A percentile compares a stretch with the other conserved stretches of the same genome.
Evolutionary conservation across 2,797 vertebrate genomes (phyloP).

Genomic region (Nyctalus aviator): DNA sequence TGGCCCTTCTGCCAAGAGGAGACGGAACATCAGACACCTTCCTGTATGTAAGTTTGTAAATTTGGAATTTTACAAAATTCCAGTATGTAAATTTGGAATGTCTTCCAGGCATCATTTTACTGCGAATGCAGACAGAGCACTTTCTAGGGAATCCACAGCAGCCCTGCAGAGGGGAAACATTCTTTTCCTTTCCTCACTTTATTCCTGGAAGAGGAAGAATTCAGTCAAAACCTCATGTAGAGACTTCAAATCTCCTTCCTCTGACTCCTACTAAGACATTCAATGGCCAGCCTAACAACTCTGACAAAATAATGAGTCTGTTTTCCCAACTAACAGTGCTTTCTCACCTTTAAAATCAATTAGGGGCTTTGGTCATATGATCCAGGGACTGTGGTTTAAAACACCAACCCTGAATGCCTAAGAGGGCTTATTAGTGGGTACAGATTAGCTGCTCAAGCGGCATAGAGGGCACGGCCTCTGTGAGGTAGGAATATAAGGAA

Average conservation of each 20-base stretch:
- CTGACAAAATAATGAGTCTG: neutral
- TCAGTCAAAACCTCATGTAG: neutral
- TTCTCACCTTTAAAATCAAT: slow-evolving; percentile 59
- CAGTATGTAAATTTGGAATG: neutral
- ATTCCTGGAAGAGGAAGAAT: neutral
- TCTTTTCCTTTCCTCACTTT: neutral
- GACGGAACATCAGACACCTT: neutral
- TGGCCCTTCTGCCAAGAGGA: neutral
- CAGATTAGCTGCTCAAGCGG: neutral
- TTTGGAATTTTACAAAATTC: neutral
- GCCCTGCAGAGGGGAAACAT: neutral
- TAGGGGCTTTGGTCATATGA: neutral
- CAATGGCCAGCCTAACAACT: neutral
- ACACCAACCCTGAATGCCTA: neutral
- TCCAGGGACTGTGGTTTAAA: slow-evolving; percentile 43
- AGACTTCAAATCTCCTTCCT: neutral
- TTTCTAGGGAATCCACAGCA: neutral
- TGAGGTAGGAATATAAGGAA: neutral
- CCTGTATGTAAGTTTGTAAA: neutral
- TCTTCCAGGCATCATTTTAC: neutral
- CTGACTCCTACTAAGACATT: slow-evolving; percentile 28
- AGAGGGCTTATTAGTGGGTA: slow-evolving; percentile 11
- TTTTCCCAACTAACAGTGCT: slow-evolving; percentile 32
- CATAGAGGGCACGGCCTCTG: neutral
- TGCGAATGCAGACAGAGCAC: neutral